A percentile compares a stretch with the other conserved stretches of the same genome.
Conservation (phyloP, 2,113 vertebrate species). For the Malaclemys terrapin region DNA sequence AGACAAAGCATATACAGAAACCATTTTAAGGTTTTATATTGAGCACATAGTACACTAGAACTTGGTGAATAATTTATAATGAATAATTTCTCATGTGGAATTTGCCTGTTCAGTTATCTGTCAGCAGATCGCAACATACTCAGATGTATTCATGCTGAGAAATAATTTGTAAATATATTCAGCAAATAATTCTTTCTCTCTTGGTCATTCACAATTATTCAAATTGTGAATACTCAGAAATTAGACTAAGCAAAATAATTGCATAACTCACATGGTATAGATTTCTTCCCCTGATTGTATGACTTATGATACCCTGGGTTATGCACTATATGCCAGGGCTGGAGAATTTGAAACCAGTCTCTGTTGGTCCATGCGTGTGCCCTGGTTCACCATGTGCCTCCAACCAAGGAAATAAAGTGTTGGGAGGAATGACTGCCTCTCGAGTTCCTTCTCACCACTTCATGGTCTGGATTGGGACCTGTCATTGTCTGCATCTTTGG, state of each 20-base stretch:
- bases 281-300: neutral
- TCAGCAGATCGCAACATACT: neutral
- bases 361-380: neutral
- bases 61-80: neutral
- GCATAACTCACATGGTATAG: neutral
- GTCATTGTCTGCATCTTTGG: neutral
- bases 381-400: neutral
- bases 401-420: neutral
- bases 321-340: neutral
- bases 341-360: neutral
- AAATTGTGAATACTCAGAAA: neutral
- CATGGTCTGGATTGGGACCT: neutral
- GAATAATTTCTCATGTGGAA: conserved; percentile 3
- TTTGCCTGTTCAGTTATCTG: neutral
- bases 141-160: neutral
- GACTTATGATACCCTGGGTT: neutral
- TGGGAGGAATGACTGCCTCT: neutral
- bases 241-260: neutral
- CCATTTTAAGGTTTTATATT: neutral
- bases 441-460: neutral
- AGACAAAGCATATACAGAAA: conserved; percentile 22
- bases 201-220: neutral
- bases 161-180: conserved; percentile 10
- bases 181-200: neutral
- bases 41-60: conserved; percentile 3